Evolutionary conservation across 2,888 invertebrate genomes (phyloP).

Genomic region (Eristalis intricaria): DNA sequence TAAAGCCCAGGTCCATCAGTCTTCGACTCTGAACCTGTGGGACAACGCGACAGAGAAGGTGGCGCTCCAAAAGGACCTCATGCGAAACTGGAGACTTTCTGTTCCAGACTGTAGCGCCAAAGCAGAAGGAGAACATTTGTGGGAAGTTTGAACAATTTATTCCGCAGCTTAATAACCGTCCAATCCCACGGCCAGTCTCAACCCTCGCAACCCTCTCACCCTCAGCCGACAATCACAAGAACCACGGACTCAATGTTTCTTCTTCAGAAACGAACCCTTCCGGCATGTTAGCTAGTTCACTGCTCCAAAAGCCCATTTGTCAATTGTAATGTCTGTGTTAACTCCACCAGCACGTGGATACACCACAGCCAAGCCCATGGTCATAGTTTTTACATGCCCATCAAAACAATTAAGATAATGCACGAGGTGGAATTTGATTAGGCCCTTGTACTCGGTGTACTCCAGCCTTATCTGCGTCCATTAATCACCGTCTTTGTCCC

Average conservation of each 20-base stretch:
- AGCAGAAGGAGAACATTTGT: too few species aligned
- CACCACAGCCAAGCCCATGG: background rate
- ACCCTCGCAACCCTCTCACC: background rate
- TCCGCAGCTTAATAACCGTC: too few species aligned
- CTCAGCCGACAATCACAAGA: background rate
- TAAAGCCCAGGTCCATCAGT: too few species aligned
- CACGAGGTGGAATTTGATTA: background rate
- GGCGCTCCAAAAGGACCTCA: too few species aligned
- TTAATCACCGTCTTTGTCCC: constrained; percentile 54
- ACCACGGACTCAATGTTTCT: background rate
- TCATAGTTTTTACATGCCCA: background rate
- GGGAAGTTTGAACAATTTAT: too few species aligned
- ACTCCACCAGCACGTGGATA: background rate
- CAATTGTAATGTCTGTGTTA: background rate
- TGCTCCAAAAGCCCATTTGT: background rate
- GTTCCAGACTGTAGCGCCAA: too few species aligned
- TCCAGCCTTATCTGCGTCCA: background rate
- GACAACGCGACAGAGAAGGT: too few species aligned
- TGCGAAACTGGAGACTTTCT: too few species aligned
- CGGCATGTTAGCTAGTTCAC: background rate
- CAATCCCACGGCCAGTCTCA: background rate
- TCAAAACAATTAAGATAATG: background rate
- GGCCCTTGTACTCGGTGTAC: background rate
- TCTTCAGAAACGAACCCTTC: background rate
- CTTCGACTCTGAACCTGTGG: too few species aligned